Base-by-base conservation (phyloP, 2,888 invertebrate genomes). In the Poecilus cupreus region DNA sequence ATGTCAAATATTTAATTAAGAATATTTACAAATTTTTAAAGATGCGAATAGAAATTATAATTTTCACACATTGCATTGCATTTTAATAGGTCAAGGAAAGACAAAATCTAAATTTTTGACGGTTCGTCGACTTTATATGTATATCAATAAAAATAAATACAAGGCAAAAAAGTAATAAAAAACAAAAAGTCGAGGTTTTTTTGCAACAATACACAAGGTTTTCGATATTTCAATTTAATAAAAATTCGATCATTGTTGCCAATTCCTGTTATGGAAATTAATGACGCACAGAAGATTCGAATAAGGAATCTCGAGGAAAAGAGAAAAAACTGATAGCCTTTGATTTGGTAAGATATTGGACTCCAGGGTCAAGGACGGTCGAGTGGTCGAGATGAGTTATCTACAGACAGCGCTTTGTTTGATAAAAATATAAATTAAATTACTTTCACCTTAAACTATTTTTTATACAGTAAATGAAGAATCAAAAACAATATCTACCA, bases 401-500 rank as follows among this genome's bases (percentile, higher is more conserved):
- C 64, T 16, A 16, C 18, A 68, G 64, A 68, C 64, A 68, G 37
- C 37, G 16, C 37, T 68, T 68, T 68, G 64, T 68, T 68, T 68
- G 32, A 32, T 16, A 24, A 13, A 18, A 3, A 68, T 16, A 8
- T 13, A 57, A 37, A 68, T 68, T 32, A 68, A 37, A 37, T 37
- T 13, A 60, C 24, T 68, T 68, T 39, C 64, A 68, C 37, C 37
- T 68, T 3, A 68, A 32, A n/a, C n/a, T n/a, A n/a, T n/a, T n/a
- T n/a, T n/a, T n/a, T n/a, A n/a, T n/a, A n/a, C n/a, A n/a, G n/a
- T n/a, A n/a, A n/a, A n/a, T n/a, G n/a, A n/a, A n/a, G n/a, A n/a
- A n/a, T n/a, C n/a, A n/a, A n/a, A n/a, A n/a, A n/a, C n/a, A n/a
- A n/a, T n/a, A n/a, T n/a, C n/a, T n/a, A n/a, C n/a, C 46, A 13